Base-by-base conservation (phyloP, 2,888 invertebrate species). In the Helleia helle region DNA sequence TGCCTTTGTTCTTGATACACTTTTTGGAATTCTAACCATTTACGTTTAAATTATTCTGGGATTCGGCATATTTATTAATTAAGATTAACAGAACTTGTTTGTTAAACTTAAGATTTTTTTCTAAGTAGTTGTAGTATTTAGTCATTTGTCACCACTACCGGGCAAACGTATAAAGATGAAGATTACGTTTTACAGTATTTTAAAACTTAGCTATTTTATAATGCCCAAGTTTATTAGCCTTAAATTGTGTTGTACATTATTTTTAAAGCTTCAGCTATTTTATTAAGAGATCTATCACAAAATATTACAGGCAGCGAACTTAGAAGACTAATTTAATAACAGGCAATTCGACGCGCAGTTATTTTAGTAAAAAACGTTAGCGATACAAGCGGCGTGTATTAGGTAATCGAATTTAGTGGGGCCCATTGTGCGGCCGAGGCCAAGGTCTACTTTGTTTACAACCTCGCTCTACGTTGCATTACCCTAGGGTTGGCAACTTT, bases 371-470 rank as follows among this genome's bases (percentile, higher is more conserved):
- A 71, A 22, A 72, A 72, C 74, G 73, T 76, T 71, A 73, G 65
- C 69, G 59, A 71, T 69, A 68, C 70, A 73, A 65, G 65, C 62
- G 47, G 43, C 47, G 60, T 57, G 57, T 61, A 65, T 77, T 76
- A 71, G 60, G 65, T 76, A 74, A 80, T 74, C 73, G 70, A 76
- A 77, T 81, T 76, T 71, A 62, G 73, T 68, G 72, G 64, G 70
- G 69, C 70, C 74, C 65, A 80, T 80, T 81, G 77, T 81, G 65
- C 60, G 49, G 46, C 50, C 59, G 70, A 68, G 77, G 80, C 79
- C 83, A 83, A 84, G 83, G 83, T 61, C 75, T 63, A 50, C 37
- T 56, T 63, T 84, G 81, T 84, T 84, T 81, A 83, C 79, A 71
- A 66, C 66, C 66, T 62, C 58, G 8, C 58, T 56, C 55, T 54